Evolutionary conservation across 2,888 invertebrate species (phyloP).

Genomic region (Hemaris fuciformis): DNA sequence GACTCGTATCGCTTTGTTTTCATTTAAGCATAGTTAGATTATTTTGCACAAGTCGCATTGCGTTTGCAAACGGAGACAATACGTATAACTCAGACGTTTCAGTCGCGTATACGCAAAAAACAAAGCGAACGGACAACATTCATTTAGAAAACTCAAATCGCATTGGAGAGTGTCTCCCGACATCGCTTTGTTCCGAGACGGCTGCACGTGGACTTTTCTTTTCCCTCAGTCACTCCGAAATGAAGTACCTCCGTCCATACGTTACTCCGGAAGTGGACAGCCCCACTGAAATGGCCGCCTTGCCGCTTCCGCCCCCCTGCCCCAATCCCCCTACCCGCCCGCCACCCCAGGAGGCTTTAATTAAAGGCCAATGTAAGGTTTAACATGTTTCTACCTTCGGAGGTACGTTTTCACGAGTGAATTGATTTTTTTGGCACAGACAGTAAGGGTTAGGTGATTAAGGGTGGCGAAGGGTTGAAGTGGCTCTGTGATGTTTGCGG

Average conservation of each 20-base stretch:
- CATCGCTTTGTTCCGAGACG: constrained; percentile 45
- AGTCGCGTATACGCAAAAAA: constrained; percentile 16
- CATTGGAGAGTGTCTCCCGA: constrained; percentile 34
- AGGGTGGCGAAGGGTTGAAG: constrained; percentile 21
- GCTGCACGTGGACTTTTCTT: constrained; percentile 61
- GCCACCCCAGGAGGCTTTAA: constrained; percentile 59
- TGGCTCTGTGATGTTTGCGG: constrained; percentile 3
- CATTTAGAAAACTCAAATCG: constrained; percentile 13
- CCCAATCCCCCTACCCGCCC: constrained; percentile 26
- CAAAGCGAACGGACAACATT: constrained; percentile 11
- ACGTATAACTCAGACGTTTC: background rate
- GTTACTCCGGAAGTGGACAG: constrained; percentile 71
- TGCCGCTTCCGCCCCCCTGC: constrained; percentile 44
- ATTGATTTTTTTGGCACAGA: constrained; percentile 33
- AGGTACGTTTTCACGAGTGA: constrained; percentile 42
- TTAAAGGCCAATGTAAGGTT: constrained; percentile 76
- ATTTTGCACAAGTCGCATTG: too few relatives aligned
- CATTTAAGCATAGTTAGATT: background rate
- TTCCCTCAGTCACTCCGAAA: constrained; percentile 69
- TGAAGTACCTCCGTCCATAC: constrained; percentile 73
- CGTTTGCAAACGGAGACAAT: background rate
- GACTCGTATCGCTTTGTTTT: background rate
- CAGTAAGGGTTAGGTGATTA: background rate
- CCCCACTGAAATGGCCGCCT: constrained; percentile 60
- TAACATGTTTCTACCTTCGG: constrained; percentile 71